These are phyloP conservation scores for Albula glossodonta DNA, from an alignment of 2,113 vertebrate species.

Conservation along the genomic window DNA sequence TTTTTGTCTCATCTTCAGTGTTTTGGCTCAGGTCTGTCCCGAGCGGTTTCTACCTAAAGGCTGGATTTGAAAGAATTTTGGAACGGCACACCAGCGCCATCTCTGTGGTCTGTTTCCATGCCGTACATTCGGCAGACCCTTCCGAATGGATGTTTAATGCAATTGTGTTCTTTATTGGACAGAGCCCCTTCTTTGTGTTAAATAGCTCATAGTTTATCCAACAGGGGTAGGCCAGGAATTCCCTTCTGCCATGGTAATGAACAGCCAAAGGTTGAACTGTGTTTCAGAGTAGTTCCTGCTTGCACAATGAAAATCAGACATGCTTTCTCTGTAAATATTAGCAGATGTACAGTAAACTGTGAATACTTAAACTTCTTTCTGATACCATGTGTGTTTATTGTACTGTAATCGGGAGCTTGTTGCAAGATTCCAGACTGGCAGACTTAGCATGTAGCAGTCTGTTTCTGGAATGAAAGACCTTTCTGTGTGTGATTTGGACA, in stretches of 20 bases:
- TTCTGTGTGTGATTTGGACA: background rate
- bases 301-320: background rate
- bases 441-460: background rate
- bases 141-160: background rate
- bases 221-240: background rate
- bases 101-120: background rate
- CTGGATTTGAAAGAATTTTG: background rate
- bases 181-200: background rate
- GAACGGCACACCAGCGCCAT: background rate
- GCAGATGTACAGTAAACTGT: conserved; percentile 4
- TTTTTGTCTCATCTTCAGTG: background rate
- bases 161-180: background rate
- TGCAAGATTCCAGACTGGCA: background rate
- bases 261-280: background rate
- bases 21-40: background rate
- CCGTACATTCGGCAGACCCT: background rate
- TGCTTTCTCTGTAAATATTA: background rate
- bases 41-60: background rate
- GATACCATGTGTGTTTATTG: conserved; percentile 7
- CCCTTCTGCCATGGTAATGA: background rate
- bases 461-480: background rate
- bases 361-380: background rate
- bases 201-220: background rate
- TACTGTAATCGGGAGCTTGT: background rate
- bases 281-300: background rate